phyloP scores from a whole-genome alignment of 2,888 invertebrate genomes.

The Saturnia pavonia region DNA sequence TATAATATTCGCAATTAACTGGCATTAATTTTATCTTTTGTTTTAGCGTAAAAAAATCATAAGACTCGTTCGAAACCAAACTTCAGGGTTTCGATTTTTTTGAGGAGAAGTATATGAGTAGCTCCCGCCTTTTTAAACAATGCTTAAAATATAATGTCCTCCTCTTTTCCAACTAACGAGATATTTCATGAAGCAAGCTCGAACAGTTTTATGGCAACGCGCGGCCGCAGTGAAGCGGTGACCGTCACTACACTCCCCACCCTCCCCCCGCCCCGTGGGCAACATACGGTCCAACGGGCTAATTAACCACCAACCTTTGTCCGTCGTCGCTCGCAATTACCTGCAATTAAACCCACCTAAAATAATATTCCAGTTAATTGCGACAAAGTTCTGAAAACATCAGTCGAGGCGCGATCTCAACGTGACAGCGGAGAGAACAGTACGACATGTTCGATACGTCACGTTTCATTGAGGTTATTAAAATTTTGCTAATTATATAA shows the following conservation, averaged over 20 bases:
- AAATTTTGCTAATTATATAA: neutral
- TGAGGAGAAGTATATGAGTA: too few species aligned
- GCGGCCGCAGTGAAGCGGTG: neutral
- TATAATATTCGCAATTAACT: too few species aligned
- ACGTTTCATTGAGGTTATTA: neutral
- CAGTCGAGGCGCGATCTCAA: too few species aligned
- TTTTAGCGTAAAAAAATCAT: too few species aligned
- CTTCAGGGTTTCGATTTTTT: too few species aligned
- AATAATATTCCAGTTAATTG: slow-evolving; percentile 54
- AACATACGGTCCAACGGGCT: slow-evolving; percentile 24
- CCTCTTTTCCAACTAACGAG: neutral
- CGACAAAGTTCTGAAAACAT: slow-evolving; percentile 32
- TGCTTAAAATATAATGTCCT: too few species aligned
- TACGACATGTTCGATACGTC: neutral
- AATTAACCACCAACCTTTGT: slow-evolving; percentile 44
- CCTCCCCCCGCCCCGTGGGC: too few species aligned
- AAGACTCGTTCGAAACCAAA: too few species aligned
- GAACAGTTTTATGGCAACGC: neutral
- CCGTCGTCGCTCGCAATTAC: slow-evolving; percentile 46
- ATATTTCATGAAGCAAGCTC: neutral
- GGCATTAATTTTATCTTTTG: too few species aligned
- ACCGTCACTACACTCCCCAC: neutral
- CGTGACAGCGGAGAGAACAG: slow-evolving; percentile 14
- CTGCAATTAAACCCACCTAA: slow-evolving; percentile 51
- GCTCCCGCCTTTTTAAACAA: too few species aligned